Evolutionary conservation across 2,113 vertebrate genomes (phyloP).

Genomic region (Arvicanthis niloticus): DNA sequence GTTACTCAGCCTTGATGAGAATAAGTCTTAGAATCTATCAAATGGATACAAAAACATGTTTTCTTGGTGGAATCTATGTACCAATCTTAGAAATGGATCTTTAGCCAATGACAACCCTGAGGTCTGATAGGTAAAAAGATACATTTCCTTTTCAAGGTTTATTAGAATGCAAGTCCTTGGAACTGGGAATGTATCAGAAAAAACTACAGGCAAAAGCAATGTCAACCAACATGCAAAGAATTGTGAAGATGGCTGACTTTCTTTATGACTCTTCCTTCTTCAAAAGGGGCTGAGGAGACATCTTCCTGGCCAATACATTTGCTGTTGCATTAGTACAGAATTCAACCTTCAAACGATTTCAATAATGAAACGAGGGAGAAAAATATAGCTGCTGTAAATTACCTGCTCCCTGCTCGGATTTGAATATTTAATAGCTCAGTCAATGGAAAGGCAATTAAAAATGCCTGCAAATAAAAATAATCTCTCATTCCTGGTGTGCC

Average conservation of each 20-base stretch:
- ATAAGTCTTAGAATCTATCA: constrained; percentile 19
- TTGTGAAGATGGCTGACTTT: background rate
- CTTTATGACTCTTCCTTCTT: background rate
- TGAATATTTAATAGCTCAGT: constrained; percentile 78
- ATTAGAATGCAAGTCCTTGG: background rate
- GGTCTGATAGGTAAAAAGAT: background rate
- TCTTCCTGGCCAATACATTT: constrained; percentile 55
- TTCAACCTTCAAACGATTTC: constrained; percentile 69
- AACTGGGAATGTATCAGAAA: background rate
- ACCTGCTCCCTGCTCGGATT: constrained; percentile 68
- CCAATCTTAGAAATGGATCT: background rate
- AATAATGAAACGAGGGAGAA: constrained; percentile 67
- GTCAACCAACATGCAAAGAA: background rate
- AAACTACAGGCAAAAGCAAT: background rate
- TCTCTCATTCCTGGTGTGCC: constrained; percentile 68
- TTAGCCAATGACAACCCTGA: background rate
- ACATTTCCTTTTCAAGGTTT: background rate
- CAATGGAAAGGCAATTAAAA: constrained; percentile 78
- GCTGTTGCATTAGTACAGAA: constrained; percentile 29
- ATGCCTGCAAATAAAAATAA: constrained; percentile 78
- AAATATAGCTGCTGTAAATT: constrained; percentile 78
- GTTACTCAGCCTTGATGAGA: background rate
- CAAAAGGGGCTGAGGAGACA: background rate
- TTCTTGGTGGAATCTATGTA: background rate
- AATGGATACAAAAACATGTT: constrained; percentile 14